These are phyloP conservation scores for Spodoptera frugiperda DNA, from an alignment of 1,140 invertebrate species.

Conservation along the genomic window DNA sequence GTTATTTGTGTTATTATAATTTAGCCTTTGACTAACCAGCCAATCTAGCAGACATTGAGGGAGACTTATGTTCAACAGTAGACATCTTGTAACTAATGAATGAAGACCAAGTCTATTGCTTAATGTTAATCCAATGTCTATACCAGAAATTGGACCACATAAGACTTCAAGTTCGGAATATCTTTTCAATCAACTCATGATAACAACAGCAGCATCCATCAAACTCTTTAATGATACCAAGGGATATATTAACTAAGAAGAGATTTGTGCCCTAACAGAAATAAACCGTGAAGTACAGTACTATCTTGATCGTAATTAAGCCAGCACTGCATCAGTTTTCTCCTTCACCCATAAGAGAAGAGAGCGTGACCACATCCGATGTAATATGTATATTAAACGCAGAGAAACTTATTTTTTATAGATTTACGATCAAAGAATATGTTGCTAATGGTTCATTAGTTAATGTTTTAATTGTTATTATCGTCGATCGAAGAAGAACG, in stretches of 20 bases:
- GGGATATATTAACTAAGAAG: no score
- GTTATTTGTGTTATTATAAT: no score
- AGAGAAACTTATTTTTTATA: conserved; percentile 27
- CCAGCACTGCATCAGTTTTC: conserved; percentile 2
- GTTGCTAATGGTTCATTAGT: neutral
- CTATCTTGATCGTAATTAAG: conserved; percentile 23
- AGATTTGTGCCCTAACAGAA: neutral
- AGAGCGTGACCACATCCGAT: conserved; percentile 19
- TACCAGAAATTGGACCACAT: no score
- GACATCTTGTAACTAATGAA: no score
- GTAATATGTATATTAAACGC: conserved; percentile 24
- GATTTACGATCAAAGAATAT: conserved; percentile 16
- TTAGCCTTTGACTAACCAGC: no score
- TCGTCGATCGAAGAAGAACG: no score
- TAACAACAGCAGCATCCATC: neutral
- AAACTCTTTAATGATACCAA: no score
- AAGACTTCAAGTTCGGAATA: no score
- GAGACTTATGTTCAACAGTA: no score
- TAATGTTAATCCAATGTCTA: no score
- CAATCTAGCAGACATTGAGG: no score
- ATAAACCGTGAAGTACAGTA: conserved; percentile 6
- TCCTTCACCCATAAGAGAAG: conserved; percentile 14
- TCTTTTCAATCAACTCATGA: no score
- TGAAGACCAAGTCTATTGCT: neutral
- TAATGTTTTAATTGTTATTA: neutral